These are phyloP conservation scores for Saturnia japonica DNA, from an alignment of 2,888 invertebrate genomes.

Conservation along the genomic window DNA sequence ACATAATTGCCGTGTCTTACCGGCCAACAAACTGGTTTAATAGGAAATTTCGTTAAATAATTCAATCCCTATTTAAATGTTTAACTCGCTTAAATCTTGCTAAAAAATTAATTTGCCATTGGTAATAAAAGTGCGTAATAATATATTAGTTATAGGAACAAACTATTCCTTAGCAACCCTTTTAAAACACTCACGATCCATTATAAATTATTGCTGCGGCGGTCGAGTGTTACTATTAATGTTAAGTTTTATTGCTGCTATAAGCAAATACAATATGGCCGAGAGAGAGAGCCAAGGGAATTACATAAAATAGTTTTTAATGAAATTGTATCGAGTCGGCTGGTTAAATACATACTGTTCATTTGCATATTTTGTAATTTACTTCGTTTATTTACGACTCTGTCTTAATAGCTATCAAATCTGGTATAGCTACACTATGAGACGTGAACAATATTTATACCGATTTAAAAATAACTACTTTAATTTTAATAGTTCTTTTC, in stretches of 20 bases:
- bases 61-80: background rate
- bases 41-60: background rate
- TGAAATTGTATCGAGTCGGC: slow-evolving; percentile 4
- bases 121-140: slow-evolving; percentile 21
- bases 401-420: background rate
- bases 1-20: no score
- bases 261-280: slow-evolving; percentile 27
- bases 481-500: no score
- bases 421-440: background rate
- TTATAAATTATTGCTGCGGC: slow-evolving; percentile 65
- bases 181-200: slow-evolving; percentile 67
- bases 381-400: background rate
- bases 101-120: background rate
- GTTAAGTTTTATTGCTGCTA: slow-evolving; percentile 53
- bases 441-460: no score
- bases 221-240: slow-evolving; percentile 46
- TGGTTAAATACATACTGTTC: background rate
- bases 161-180: slow-evolving; percentile 38
- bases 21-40: no score
- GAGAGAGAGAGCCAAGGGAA: background rate
- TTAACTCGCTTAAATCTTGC: background rate
- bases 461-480: no score
- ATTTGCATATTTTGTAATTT: background rate
- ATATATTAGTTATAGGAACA: slow-evolving; percentile 9
- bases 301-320: slow-evolving; percentile 12